Evolutionary conservation across 2,113 vertebrate genomes (phyloP).

Genomic region (Blennius ocellaris): DNA sequence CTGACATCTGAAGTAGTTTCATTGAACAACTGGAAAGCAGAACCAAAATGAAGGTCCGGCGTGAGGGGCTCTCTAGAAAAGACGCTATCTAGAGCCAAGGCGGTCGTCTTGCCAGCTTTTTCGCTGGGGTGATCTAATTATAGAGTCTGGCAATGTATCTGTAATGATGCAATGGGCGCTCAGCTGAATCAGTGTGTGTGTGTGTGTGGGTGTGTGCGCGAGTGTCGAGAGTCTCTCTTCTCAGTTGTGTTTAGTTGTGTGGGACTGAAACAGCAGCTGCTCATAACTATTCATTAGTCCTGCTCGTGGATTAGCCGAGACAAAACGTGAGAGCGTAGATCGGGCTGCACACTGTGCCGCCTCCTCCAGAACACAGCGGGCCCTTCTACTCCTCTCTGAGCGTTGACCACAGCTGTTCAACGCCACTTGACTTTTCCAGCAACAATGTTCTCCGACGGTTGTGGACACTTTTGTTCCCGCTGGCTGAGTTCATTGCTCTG

Average conservation of each 20-base stretch:
- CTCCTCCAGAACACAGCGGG: conserved; percentile 60
- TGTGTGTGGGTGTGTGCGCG: conserved; percentile 21
- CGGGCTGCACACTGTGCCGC: conserved; percentile 40
- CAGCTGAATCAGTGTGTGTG: conserved; percentile 15
- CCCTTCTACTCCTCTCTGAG: conserved; percentile 54
- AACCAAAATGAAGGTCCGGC: conserved; percentile 23
- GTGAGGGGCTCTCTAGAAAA: conserved; percentile 31
- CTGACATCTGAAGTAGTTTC: conserved; percentile 12
- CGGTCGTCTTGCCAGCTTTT: conserved; percentile 45
- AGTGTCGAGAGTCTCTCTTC: conserved; percentile 11
- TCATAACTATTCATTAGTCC: conserved; percentile 73
- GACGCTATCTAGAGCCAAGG: conserved; percentile 43
- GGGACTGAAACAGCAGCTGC: conserved; percentile 69
- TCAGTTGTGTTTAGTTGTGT: conserved; percentile 35
- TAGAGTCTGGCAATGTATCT: conserved; percentile 62
- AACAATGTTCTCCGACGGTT: conserved; percentile 70
- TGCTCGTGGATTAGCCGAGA: conserved; percentile 60
- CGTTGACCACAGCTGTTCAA: conserved; percentile 72
- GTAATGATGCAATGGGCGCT: conserved; percentile 69
- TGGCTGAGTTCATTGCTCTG: conserved; percentile 54
- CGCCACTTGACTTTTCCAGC: conserved; percentile 75
- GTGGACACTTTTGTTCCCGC: conserved; percentile 55
- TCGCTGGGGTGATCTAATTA: conserved; percentile 65
- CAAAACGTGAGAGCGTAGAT: conserved; percentile 48
- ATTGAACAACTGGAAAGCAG: conserved; percentile 39